Conservation (phyloP, 2,113 vertebrate genomes). For the Canis aureus region DNA sequence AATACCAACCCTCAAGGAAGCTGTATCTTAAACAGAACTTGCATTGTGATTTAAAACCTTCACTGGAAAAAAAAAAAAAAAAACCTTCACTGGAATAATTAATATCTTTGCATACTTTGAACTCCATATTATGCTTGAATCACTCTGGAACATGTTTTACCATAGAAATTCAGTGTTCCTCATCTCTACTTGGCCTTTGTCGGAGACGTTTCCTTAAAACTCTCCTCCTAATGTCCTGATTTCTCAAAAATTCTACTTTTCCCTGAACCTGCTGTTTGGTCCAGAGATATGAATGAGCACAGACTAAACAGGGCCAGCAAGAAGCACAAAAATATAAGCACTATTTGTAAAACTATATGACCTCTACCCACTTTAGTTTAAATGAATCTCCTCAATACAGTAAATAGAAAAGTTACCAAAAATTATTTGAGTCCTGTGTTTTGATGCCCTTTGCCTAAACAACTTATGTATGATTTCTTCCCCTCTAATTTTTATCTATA, state of each 20-base stretch:
- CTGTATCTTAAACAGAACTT: background rate
- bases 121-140: background rate
- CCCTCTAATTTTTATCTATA: slow-evolving; percentile 8
- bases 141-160: background rate
- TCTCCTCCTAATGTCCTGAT: slow-evolving; percentile 16
- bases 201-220: slow-evolving; percentile 36
- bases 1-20: slow-evolving; percentile 10
- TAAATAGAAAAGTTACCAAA: slow-evolving; percentile 23
- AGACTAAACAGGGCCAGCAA: background rate
- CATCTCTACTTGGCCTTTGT: background rate
- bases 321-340: background rate
- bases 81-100: slow-evolving; percentile 12
- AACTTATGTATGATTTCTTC: slow-evolving; percentile 37
- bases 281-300: background rate
- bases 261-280: background rate
- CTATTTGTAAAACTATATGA: background rate
- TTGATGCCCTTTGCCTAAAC: slow-evolving; percentile 14
- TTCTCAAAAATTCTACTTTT: slow-evolving; percentile 17
- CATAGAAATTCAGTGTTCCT: background rate
- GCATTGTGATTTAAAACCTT: background rate
- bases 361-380: background rate
- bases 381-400: background rate
- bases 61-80: background rate
- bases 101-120: background rate
- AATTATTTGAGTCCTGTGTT: background rate